phyloP scores from a whole-genome alignment of 2,888 invertebrate genomes.

The Mylabris sibirica region DNA sequence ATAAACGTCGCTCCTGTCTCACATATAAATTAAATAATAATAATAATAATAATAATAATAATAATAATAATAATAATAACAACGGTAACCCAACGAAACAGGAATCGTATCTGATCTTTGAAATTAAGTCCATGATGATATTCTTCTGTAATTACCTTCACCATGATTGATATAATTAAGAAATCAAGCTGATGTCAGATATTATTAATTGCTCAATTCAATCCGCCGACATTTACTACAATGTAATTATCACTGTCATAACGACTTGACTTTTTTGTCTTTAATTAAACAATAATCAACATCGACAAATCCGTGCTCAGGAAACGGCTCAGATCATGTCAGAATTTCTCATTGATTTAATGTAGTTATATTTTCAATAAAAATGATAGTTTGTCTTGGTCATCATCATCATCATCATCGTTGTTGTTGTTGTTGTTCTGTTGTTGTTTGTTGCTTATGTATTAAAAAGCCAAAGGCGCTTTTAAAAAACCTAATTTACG shows the following conservation, averaged over 20 bases:
- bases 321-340: too few relatives aligned
- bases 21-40: conserved; percentile 12
- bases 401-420: not conserved
- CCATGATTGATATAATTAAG: conserved; percentile 26
- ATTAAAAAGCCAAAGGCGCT: conserved; percentile 33
- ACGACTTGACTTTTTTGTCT: not conserved
- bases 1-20: conserved; percentile 12
- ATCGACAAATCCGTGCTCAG: not conserved
- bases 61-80: too few relatives aligned
- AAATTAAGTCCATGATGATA: not conserved
- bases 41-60: not conserved
- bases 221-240: conserved; percentile 22
- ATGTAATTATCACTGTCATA: conserved; percentile 6
- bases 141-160: conserved; percentile 10
- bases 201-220: conserved; percentile 31
- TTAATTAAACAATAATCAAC: not conserved
- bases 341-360: not conserved
- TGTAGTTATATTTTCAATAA: not conserved
- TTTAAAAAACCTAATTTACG: conserved; percentile 37
- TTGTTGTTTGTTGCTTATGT: conserved; percentile 4
- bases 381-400: not conserved
- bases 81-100: not conserved
- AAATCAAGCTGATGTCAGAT: conserved; percentile 30
- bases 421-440: conserved; percentile 8
- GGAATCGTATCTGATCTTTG: too few relatives aligned